Percentiles rank a stretch among this genome's conserved stretches.
These are phyloP conservation scores for Stomatorhinus walkeri DNA, from an alignment of 2,797 vertebrate genomes.

Conservation along the genomic window DNA sequence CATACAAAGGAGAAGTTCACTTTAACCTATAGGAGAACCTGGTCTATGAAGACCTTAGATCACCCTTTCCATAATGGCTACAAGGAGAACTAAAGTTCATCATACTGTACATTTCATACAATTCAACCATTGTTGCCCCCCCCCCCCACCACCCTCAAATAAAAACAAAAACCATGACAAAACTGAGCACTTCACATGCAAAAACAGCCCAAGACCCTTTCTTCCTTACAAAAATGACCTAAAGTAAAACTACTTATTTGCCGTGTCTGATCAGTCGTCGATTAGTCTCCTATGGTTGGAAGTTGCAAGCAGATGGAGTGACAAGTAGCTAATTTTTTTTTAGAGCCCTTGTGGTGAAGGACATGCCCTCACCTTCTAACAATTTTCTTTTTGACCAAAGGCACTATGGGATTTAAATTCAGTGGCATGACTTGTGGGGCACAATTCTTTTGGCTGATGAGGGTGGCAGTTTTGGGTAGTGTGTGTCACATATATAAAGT, in stretches of 20 bases:
- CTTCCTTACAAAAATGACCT: neutral
- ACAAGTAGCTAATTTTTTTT: neutral
- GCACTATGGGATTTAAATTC: neutral
- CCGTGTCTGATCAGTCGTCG: neutral
- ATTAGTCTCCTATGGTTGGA: neutral
- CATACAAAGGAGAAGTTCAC: constrained; percentile 11
- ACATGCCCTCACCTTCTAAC: neutral
- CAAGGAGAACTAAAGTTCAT: neutral
- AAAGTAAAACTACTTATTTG: constrained; percentile 11
- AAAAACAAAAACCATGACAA: neutral
- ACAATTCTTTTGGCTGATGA: neutral
- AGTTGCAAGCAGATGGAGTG: neutral
- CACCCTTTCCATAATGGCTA: constrained; percentile 1
- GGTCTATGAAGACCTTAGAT: neutral
- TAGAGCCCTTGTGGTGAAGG: neutral
- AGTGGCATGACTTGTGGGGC: neutral
- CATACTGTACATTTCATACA: constrained; percentile 5
- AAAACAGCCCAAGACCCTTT: neutral
- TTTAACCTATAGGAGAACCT: constrained; percentile 23
- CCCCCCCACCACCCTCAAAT: neutral
- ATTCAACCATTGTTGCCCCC: neutral
- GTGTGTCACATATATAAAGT: neutral
- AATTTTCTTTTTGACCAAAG: neutral
- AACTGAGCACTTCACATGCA: neutral
- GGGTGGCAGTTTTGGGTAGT: neutral